A percentile compares a stretch with the other conserved stretches of the same genome.
Conservation (phyloP, 2,888 invertebrate species). For the Drosophila aldrichi region DNA sequence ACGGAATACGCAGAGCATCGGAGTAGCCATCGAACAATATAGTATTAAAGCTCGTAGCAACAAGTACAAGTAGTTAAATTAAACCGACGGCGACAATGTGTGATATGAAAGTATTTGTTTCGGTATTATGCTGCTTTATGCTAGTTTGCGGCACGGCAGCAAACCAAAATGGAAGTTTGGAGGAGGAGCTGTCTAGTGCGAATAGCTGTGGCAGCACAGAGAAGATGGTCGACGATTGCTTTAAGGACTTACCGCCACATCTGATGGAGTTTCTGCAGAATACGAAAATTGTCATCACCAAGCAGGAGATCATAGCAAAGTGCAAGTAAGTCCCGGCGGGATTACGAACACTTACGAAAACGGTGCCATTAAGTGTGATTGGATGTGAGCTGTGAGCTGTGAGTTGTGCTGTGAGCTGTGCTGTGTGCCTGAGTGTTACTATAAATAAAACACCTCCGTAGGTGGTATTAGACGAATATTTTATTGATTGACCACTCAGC, state of each 20-base stretch:
- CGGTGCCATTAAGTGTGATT: conserved; percentile 4
- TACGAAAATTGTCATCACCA: conserved; percentile 82
- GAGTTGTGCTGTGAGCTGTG: too few species aligned
- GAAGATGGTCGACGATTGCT: conserved; percentile 83
- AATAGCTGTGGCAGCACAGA: conserved; percentile 82
- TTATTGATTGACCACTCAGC: conserved; percentile 43
- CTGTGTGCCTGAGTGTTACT: conserved; percentile 2
- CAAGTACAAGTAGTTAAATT: conserved; percentile 44
- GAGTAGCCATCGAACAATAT: background rate
- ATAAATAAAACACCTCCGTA: conserved; percentile 22
- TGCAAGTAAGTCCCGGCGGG: conserved; percentile 81
- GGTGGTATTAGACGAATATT: conserved; percentile 15
- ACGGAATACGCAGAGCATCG: background rate
- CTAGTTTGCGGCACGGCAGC: conserved; percentile 22
- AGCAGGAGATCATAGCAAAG: conserved; percentile 82
- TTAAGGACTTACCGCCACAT: conserved; percentile 83
- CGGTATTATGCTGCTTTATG: conserved; percentile 12
- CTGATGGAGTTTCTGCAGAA: conserved; percentile 83
- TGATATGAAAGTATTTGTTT: conserved; percentile 13
- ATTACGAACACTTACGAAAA: background rate
- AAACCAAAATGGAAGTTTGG: conserved; percentile 33
- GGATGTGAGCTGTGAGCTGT: background rate
- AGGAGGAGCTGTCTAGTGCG: conserved; percentile 22
- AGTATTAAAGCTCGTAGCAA: conserved; percentile 45
- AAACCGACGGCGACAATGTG: conserved; percentile 17